phyloP scores from a whole-genome alignment of 1,140 invertebrate species.

The Megalopta genalis region DNA sequence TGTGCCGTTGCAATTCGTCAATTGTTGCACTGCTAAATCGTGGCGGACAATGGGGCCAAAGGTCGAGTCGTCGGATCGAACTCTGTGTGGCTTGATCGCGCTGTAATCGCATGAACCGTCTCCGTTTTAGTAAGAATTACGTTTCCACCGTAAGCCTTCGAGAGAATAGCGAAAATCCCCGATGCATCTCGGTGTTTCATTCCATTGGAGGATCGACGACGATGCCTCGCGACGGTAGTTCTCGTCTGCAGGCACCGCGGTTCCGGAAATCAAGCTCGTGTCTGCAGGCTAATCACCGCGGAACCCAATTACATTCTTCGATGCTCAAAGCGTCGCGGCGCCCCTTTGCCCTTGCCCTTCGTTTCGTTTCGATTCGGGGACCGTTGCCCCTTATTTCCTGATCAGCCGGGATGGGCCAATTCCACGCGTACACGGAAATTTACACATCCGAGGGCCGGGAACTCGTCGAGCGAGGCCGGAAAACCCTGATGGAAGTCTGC shows the following conservation, averaged over 20 bases:
- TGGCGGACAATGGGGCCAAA: no score
- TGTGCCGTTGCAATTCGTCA: not conserved
- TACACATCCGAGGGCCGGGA: not conserved
- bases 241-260: no score
- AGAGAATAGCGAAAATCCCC: no score
- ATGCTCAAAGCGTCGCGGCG: not conserved
- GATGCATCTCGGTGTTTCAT: not conserved
- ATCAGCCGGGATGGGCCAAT: constrained; percentile 35
- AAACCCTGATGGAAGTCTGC: not conserved
- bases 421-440: constrained; percentile 36
- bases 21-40: not conserved
- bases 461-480: not conserved
- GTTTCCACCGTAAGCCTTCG: no score
- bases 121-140: no score
- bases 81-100: no score
- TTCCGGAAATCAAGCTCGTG: constrained; percentile 53
- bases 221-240: no score
- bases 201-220: no score
- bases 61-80: no score
- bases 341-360: constrained; percentile 8
- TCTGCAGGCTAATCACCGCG: constrained; percentile 45
- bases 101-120: no score
- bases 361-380: constrained; percentile 9
- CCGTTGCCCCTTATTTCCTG: constrained; percentile 50
- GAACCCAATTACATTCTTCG: constrained; percentile 56